Evolutionary conservation across 2,113 vertebrate species (phyloP).

Genomic region (Phodopus roborovskii): DNA sequence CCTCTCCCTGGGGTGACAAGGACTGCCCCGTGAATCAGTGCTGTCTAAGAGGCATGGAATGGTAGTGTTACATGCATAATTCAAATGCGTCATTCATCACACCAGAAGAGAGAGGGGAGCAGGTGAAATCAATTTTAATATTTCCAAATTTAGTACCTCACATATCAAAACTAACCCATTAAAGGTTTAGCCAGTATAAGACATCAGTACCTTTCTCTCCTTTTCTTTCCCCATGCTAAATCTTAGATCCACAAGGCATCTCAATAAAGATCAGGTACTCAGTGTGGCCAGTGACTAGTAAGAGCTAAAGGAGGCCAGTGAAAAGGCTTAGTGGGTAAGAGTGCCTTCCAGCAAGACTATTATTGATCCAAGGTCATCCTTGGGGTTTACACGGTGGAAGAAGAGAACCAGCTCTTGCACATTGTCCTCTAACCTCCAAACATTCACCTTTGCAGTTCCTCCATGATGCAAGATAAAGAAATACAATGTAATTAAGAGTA

Average conservation of each 20-base stretch:
- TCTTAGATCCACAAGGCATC: not conserved
- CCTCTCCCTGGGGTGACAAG: not conserved
- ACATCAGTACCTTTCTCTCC: not conserved
- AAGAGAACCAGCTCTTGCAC: not conserved
- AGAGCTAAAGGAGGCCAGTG: not conserved
- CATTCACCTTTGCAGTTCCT: not conserved
- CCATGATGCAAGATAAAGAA: not conserved
- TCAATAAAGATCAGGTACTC: not conserved
- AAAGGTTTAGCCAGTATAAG: conserved; percentile 16
- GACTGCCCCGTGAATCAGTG: not conserved
- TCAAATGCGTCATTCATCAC: not conserved
- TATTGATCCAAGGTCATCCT: not conserved
- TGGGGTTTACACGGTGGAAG: not conserved
- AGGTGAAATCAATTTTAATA: conserved; percentile 14
- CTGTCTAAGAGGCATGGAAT: not conserved
- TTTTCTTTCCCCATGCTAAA: not conserved
- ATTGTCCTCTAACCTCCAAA: not conserved
- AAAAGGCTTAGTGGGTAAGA: not conserved
- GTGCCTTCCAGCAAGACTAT: not conserved
- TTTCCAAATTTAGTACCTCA: conserved; percentile 44
- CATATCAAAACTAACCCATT: not conserved
- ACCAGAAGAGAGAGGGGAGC: not conserved
- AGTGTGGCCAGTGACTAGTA: not conserved
- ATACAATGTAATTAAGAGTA: not conserved
- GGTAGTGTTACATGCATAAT: not conserved